Evolutionary conservation across 1,140 invertebrate genomes (phyloP).

Genomic region (Parasteatoda tepidariorum): DNA sequence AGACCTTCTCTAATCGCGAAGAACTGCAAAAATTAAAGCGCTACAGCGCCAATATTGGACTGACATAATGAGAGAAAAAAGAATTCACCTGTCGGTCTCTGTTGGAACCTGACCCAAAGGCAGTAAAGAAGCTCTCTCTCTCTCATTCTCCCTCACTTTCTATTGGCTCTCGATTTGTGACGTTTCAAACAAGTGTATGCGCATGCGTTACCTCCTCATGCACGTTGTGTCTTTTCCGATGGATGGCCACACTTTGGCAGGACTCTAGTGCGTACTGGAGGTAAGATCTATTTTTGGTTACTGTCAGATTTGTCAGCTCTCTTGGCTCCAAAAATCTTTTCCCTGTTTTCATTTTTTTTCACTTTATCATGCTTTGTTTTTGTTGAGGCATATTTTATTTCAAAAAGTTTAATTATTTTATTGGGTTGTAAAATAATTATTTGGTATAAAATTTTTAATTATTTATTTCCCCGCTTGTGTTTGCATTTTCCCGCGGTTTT

Average conservation of each 20-base stretch:
- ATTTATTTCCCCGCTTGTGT: too few relatives aligned
- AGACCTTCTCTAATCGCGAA: conserved; percentile 6
- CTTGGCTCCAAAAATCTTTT: conserved; percentile 32
- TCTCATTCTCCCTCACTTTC: neutral
- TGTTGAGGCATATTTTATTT: neutral
- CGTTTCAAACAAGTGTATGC: neutral
- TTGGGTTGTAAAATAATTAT: too few relatives aligned
- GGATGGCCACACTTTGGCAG: conserved; percentile 48
- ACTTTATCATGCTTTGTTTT: neutral
- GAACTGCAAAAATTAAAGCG: neutral
- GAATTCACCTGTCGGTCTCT: conserved; percentile 44
- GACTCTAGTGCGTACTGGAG: conserved; percentile 43
- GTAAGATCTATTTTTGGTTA: conserved; percentile 59
- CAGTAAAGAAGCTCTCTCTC: conserved; percentile 11
- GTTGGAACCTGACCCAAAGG: conserved; percentile 54
- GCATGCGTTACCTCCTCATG: conserved; percentile 32
- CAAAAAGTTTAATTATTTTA: too few relatives aligned
- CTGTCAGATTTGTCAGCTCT: conserved; percentile 52
- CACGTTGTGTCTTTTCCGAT: conserved; percentile 46
- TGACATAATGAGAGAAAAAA: neutral
- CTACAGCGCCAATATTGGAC: neutral
- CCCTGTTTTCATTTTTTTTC: conserved; percentile 9
- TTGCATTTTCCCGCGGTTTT: too few relatives aligned
- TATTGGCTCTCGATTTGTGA: conserved; percentile 19
- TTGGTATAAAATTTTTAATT: too few relatives aligned